These are phyloP conservation scores for Sturnus vulgaris DNA, from an alignment of 2,113 vertebrate species.

Conservation along the genomic window DNA sequence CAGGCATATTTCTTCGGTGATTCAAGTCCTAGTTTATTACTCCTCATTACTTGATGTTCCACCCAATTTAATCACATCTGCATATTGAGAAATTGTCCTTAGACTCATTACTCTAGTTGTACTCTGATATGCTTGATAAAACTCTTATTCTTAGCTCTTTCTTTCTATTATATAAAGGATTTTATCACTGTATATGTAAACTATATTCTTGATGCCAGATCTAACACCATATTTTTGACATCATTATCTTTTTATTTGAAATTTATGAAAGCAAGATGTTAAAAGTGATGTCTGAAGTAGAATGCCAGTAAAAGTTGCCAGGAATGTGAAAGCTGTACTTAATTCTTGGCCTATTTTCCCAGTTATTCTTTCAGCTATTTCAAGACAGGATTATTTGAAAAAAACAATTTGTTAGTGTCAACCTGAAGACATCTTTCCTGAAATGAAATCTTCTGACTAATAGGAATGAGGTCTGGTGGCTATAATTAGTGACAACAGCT, in stretches of 20 bases:
- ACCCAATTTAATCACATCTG: conserved; percentile 72
- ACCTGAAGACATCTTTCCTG: neutral
- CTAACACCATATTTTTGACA: conserved; percentile 30
- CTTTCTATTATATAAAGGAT: conserved; percentile 27
- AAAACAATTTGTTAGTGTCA: neutral
- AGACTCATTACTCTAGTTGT: conserved; percentile 58
- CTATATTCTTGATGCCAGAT: conserved; percentile 34
- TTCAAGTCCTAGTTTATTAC: conserved; percentile 63
- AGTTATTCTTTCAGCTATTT: neutral
- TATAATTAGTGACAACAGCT: neutral
- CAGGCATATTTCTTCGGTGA: conserved; percentile 50
- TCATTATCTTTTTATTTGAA: conserved; percentile 38
- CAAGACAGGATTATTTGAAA: neutral
- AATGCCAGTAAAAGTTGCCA: neutral
- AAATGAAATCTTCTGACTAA: neutral
- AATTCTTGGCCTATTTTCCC: neutral
- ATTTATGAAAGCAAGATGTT: neutral
- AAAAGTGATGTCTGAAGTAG: neutral
- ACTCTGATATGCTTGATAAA: conserved; percentile 57
- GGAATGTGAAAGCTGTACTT: neutral
- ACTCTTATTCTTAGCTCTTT: conserved; percentile 36
- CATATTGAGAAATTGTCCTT: conserved; percentile 64
- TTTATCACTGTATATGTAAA: conserved; percentile 4
- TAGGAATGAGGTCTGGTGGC: neutral
- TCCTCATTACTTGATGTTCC: conserved; percentile 71